Evolutionary conservation across 2,888 invertebrate species (phyloP), one percentile per base, ranked within the genome.

Genomic region (Xestia ashworthii): DNA sequence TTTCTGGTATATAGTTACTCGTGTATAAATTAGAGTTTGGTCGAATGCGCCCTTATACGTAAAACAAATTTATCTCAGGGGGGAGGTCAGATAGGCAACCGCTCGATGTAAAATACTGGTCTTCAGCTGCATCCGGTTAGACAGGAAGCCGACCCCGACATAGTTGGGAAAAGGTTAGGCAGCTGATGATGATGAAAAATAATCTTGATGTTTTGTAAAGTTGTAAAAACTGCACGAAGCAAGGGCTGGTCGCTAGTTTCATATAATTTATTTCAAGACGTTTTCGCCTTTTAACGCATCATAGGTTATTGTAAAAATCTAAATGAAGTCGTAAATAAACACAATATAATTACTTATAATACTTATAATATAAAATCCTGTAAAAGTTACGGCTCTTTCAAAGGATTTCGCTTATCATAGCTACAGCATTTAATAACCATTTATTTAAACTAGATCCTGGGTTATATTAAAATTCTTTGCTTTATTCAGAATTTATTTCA

Each of bases 391-490:
- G 44, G 16, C 16, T 16, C 32, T 44, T 65, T 65, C 65, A 25
- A n/a, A 44, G n/a, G 44, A 65, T 65, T 65, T 65, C n/a, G 12
- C 44, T 65, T 65, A 44, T n/a, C n/a, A 4, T 38, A 3, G 65
- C n/a, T 44, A 44, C 41, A 65, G 16, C 16, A 58, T 65, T 74
- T 50, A 73, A 62, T 44, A 46, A 60, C 14, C 60, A 41, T 71
- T 78, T 81, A 80, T 78, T 64, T 50, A 22, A 14, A 75, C 32
- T n/a, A 22, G 32, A 55, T 82, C 16, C 44, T 32, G 11, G 55
- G 41, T 50, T 68, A 12, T 71, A 71, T 78, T 71, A 72, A 76
- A 70, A 71, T 71, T 60, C 66, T 71, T 60, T 22, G 14, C 46
- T 82, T 53, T 62, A 14, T 32, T 48, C 12, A 32, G 9, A 58